phyloP scores from a whole-genome alignment of 2,113 vertebrate genomes.

The Hipposideros armiger region DNA sequence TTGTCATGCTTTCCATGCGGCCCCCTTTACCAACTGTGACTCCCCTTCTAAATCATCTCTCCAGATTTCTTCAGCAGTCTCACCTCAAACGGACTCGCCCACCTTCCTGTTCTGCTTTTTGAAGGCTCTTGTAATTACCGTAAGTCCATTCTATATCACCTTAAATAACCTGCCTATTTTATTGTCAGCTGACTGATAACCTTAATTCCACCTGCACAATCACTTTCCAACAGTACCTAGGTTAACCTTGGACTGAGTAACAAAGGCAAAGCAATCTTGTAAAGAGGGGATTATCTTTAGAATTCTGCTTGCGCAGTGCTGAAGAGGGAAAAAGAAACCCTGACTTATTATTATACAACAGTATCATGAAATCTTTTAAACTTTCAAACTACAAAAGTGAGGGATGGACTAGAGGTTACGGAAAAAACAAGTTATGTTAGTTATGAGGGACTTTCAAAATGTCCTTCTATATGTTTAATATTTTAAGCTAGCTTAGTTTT shows the following conservation, averaged over 20 bases:
- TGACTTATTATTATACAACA: neutral
- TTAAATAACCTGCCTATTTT: neutral
- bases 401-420: neutral
- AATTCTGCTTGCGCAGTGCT: neutral
- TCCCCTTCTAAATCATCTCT: neutral
- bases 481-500: neutral
- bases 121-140: neutral
- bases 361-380: neutral
- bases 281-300: neutral
- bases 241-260: neutral
- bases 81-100: fast-evolving
- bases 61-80: neutral
- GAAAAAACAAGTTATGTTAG: neutral
- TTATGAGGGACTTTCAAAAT: neutral
- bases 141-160: neutral
- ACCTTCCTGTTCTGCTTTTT: neutral
- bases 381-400: neutral
- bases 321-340: neutral
- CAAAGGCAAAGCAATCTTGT: neutral
- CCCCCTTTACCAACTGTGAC: fast-evolving
- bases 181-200: neutral
- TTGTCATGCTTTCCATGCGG: fast-evolving
- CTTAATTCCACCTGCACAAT: neutral
- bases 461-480: neutral
- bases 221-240: neutral